Evolutionary conservation across 2,113 vertebrate genomes (phyloP).

Genomic region (Nycticorax nycticorax): DNA sequence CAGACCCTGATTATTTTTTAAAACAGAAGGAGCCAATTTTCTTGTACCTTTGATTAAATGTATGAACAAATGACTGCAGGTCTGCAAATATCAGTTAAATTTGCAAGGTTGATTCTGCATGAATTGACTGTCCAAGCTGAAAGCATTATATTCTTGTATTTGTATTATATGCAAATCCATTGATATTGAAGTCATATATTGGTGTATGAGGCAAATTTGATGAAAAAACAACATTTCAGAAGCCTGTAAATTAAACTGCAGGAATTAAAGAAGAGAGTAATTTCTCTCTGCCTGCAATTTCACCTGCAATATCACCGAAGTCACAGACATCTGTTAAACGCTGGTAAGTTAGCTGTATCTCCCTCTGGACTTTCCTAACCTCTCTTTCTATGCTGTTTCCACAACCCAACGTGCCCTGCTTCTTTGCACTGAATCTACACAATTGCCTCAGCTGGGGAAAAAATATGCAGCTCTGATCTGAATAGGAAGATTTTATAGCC

Average conservation of each 20-base stretch:
- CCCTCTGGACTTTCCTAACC: background rate
- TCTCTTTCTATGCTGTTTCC: background rate
- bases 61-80: conserved; percentile 1
- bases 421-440: background rate
- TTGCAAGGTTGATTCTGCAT: conserved; percentile 8
- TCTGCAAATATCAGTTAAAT: conserved; percentile 14
- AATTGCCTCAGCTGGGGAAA: background rate
- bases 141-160: conserved; percentile 19
- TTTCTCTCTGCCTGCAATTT: background rate
- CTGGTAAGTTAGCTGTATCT: background rate
- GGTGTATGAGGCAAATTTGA: background rate
- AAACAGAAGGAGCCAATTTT: background rate
- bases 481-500: background rate
- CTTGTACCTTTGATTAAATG: background rate
- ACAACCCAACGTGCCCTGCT: background rate
- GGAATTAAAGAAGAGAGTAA: background rate
- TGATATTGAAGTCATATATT: conserved; percentile 13
- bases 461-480: background rate
- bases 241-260: background rate
- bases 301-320: background rate
- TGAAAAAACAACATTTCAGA: conserved; percentile 20
- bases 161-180: conserved; percentile 6
- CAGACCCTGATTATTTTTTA: background rate
- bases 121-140: conserved; percentile 28
- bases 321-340: background rate